Conservation (phyloP, 1,140 invertebrate species). For the Bactericera cockerelli region DNA sequence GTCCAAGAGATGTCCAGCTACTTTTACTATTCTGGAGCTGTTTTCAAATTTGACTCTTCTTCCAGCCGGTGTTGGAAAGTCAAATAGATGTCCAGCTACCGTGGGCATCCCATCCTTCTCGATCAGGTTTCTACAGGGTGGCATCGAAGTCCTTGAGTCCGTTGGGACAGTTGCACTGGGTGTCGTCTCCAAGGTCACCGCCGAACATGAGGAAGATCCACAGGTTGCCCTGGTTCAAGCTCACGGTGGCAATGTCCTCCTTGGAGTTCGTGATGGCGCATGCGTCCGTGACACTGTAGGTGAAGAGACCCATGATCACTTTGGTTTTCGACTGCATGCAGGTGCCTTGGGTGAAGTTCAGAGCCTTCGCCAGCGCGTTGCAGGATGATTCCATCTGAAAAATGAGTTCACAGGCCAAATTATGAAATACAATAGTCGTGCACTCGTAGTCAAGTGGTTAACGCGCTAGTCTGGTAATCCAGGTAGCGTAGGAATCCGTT, state of each 20-base stretch:
- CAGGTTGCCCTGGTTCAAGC: not conserved
- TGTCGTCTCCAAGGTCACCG: not conserved
- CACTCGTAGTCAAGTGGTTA: no score
- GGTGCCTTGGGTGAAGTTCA: not conserved
- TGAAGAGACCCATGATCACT: not conserved
- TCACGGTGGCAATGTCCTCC: not conserved
- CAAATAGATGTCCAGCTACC: no score
- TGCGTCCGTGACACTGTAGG: not conserved
- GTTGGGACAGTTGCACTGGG: not conserved
- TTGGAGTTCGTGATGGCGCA: not conserved
- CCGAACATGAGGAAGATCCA: not conserved
- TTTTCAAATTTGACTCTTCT: no score
- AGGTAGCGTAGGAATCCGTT: no score
- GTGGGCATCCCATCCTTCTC: no score
- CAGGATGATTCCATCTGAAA: not conserved
- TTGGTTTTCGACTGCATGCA: not conserved
- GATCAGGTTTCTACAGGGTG: not conserved
- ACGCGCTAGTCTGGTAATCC: no score
- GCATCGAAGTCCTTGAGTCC: not conserved
- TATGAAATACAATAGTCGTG: no score
- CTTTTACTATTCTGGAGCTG: no score
- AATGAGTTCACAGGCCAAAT: no score
- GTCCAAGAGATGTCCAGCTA: no score
- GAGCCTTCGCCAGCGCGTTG: not conserved
- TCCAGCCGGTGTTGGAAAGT: no score